phyloP scores from a whole-genome alignment of 1,140 invertebrate genomes.

The Cotesia glomerata region DNA sequence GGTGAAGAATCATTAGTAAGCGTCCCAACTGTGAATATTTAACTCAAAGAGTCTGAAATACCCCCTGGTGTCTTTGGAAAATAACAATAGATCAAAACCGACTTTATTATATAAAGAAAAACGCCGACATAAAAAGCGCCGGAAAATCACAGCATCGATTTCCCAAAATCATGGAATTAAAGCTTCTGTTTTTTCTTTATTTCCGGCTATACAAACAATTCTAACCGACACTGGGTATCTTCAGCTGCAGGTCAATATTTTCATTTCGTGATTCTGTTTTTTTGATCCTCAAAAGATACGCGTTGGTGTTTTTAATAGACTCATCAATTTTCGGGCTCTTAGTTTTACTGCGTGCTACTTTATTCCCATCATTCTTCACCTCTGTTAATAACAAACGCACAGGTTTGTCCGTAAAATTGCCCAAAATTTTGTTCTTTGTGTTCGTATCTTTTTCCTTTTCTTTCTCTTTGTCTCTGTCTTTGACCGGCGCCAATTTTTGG shows the following conservation, averaged over 20 bases:
- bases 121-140: no score
- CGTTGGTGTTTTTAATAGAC: conserved; percentile 52
- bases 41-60: no score
- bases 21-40: no score
- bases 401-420: conserved; percentile 29
- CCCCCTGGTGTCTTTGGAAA: no score
- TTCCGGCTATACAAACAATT: background rate
- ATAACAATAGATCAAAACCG: no score
- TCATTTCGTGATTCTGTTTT: conserved; percentile 38
- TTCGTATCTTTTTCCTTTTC: no score
- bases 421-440: no score
- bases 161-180: conserved; percentile 1
- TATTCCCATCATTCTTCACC: background rate
- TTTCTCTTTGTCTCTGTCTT: no score
- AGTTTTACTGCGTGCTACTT: background rate
- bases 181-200: conserved; percentile 16
- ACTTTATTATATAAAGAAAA: no score
- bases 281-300: conserved; percentile 50
- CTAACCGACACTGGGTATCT: conserved; percentile 48
- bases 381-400: background rate
- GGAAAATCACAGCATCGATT: background rate
- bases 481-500: conserved; percentile 37
- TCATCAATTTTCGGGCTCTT: conserved; percentile 13
- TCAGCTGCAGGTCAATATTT: conserved; percentile 52
- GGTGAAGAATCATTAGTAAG: no score